Conservation (phyloP, 2,113 vertebrate species). For the Myocastor coypus region DNA sequence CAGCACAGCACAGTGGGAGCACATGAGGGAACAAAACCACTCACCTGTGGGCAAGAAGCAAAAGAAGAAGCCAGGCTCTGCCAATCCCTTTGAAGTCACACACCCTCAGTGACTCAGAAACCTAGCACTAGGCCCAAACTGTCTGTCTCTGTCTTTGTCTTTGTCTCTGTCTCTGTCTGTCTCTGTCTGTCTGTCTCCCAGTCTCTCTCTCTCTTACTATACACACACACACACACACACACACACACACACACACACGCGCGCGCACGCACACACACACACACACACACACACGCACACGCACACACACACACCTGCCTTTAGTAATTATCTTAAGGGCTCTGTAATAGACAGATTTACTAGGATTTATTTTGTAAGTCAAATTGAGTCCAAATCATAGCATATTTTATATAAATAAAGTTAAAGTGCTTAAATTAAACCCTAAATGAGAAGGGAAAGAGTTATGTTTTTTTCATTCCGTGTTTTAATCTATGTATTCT, state of each 20-base stretch:
- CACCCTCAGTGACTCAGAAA: not conserved
- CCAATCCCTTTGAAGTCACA: not conserved
- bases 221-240: no score
- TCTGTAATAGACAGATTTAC: not conserved
- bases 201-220: no score
- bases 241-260: no score
- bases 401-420: not conserved
- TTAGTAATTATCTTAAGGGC: not conserved
- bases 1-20: not conserved
- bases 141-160: no score
- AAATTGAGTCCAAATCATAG: not conserved
- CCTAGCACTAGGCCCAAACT: no score
- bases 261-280: no score
- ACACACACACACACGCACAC: no score
- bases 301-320: no score
- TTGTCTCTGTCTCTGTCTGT: no score
- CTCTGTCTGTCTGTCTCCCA: no score
- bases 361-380: constrained; percentile 22
- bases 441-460: not conserved
- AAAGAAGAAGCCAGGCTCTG: not conserved
- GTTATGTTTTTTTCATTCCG: not conserved
- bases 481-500: not conserved
- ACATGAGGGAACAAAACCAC: not conserved
- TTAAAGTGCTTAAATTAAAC: not conserved
- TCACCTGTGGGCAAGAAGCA: no score